These are phyloP conservation scores for Subacronicta megacephala DNA, from an alignment of 2,888 invertebrate species.

Conservation along the genomic window DNA sequence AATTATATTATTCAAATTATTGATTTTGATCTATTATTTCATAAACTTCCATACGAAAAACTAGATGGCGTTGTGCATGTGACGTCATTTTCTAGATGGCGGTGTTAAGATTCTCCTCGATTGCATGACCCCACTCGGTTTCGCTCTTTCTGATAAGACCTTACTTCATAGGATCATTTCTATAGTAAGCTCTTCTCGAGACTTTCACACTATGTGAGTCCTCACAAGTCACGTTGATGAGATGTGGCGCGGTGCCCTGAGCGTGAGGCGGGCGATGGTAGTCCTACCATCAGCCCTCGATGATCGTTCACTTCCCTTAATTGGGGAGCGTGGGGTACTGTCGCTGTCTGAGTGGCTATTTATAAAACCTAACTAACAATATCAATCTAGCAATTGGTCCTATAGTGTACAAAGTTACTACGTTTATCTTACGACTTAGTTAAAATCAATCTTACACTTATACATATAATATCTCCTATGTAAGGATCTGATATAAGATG, in stretches of 20 bases:
- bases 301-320: slow-evolving; percentile 57
- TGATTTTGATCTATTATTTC: not conserved
- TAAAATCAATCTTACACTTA: too few species aligned
- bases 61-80: slow-evolving; percentile 32
- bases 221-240: slow-evolving; percentile 56
- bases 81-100: slow-evolving; percentile 37
- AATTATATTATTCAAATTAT: too few species aligned
- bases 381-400: too few species aligned
- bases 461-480: too few species aligned
- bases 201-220: slow-evolving; percentile 53
- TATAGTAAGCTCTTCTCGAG: slow-evolving; percentile 54
- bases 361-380: too few species aligned
- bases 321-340: slow-evolving; percentile 42
- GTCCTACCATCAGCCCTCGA: slow-evolving; percentile 51
- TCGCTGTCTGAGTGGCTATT: slow-evolving; percentile 47
- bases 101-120: slow-evolving; percentile 37
- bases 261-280: slow-evolving; percentile 57
- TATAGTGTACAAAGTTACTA: too few species aligned
- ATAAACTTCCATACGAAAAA: not conserved
- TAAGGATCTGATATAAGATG: too few species aligned
- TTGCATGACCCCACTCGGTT: slow-evolving; percentile 19
- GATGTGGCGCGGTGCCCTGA: slow-evolving; percentile 60
- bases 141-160: slow-evolving; percentile 19
- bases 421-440: too few species aligned
- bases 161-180: slow-evolving; percentile 54